These are phyloP conservation scores for Sula dactylatra DNA, from an alignment of 2,113 vertebrate genomes.

Conservation along the genomic window DNA sequence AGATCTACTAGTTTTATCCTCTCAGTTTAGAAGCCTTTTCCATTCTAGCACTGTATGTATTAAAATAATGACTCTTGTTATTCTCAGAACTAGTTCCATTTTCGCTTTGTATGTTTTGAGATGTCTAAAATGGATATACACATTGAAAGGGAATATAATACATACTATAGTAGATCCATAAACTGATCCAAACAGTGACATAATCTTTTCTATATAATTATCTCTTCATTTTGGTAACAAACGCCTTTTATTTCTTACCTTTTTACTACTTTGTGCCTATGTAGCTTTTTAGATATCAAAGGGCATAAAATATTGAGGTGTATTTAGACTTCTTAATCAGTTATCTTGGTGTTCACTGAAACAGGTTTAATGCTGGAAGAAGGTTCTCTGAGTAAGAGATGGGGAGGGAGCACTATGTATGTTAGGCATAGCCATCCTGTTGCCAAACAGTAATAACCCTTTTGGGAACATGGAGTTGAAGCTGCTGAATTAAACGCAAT, in stretches of 20 bases:
- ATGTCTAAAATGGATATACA: background rate
- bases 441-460: slow-evolving; percentile 61
- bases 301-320: background rate
- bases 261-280: background rate
- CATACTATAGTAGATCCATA: background rate
- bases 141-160: background rate
- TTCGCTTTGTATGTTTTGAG: background rate
- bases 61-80: background rate
- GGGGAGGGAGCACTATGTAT: background rate
- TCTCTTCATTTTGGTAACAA: background rate
- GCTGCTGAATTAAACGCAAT: slow-evolving; percentile 56
- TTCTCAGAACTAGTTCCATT: background rate
- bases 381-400: background rate
- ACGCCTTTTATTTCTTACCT: background rate
- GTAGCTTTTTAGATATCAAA: background rate
- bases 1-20: background rate
- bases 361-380: background rate
- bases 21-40: background rate
- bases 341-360: background rate
- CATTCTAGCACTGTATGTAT: background rate
- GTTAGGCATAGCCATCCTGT: slow-evolving; percentile 52
- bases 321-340: background rate
- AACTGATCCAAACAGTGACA: background rate
- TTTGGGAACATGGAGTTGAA: slow-evolving; percentile 48
- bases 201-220: background rate